A percentile compares a stretch with the other conserved stretches of the same genome.
These are phyloP conservation scores for Tromatobia lineatoria DNA, from an alignment of 2,888 invertebrate species.

Conservation along the genomic window DNA sequence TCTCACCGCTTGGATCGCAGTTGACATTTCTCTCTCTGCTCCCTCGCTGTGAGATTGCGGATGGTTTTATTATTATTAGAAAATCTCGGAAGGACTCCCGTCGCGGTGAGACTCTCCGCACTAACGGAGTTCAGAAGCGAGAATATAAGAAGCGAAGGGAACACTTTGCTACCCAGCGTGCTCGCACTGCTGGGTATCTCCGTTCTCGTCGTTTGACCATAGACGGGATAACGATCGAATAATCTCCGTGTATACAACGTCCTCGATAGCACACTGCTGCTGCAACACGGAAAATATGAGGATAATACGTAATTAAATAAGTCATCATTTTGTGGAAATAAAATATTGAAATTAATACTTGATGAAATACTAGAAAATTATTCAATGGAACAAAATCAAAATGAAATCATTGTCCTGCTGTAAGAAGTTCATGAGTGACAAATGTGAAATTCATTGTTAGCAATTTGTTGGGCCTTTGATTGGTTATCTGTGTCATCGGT, in stretches of 20 bases:
- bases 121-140: constrained; percentile 66
- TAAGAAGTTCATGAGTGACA: no score
- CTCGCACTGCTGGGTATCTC: constrained; percentile 53
- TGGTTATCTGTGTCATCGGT: no score
- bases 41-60: constrained; percentile 40
- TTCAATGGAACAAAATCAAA: no score
- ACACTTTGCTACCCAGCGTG: constrained; percentile 56
- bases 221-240: constrained; percentile 79
- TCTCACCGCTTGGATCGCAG: constrained; percentile 64
- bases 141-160: constrained; percentile 49
- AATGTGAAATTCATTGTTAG: no score
- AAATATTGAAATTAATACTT: background rate
- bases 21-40: constrained; percentile 64
- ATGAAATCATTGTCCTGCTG: no score
- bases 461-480: no score
- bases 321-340: constrained; percentile 9
- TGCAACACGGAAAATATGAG: background rate
- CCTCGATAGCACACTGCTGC: background rate
- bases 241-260: constrained; percentile 32
- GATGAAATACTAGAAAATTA: no score
- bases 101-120: constrained; percentile 51
- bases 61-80: constrained; percentile 66
- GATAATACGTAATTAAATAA: constrained; percentile 5
- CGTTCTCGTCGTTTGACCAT: constrained; percentile 68
- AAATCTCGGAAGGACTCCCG: constrained; percentile 61